A percentile compares a stretch with the other conserved stretches of the same genome.
phyloP scores from a whole-genome alignment of 2,797 vertebrate genomes.

The Peromyscus attwateri region DNA sequence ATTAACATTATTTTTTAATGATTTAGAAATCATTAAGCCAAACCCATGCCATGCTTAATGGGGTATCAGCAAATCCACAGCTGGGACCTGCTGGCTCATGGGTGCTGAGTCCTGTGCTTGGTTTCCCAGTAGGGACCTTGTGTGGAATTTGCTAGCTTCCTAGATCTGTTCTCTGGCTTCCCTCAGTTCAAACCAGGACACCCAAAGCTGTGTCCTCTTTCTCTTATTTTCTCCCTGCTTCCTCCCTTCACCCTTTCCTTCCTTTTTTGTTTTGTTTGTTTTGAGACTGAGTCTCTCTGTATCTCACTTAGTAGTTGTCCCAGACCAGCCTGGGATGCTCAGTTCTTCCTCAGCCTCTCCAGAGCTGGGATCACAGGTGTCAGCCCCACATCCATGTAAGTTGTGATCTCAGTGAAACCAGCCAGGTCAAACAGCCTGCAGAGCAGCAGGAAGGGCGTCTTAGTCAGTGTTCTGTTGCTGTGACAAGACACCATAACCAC shows the following conservation, averaged over 20 bases:
- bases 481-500: not conserved
- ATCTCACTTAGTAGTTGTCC: not conserved
- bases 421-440: not conserved
- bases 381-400: not conserved
- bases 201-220: not conserved
- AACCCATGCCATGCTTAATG: not conserved
- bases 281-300: not conserved
- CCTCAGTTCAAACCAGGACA: not conserved
- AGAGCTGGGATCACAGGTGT: not conserved
- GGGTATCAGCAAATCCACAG: not conserved
- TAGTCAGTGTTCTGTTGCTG: too few relatives aligned
- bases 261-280: not conserved
- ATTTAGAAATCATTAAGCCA: not conserved
- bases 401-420: not conserved
- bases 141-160: not conserved
- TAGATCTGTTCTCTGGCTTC: not conserved
- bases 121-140: not conserved
- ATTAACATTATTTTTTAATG: constrained; percentile 2
- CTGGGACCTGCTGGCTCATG: not conserved
- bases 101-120: not conserved
- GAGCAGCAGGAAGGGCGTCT: not conserved
- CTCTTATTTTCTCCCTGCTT: not conserved
- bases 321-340: not conserved
- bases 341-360: too few relatives aligned
- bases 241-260: not conserved